phyloP scores from a whole-genome alignment of 2,888 invertebrate genomes.

The Athrips mouffetella region DNA sequence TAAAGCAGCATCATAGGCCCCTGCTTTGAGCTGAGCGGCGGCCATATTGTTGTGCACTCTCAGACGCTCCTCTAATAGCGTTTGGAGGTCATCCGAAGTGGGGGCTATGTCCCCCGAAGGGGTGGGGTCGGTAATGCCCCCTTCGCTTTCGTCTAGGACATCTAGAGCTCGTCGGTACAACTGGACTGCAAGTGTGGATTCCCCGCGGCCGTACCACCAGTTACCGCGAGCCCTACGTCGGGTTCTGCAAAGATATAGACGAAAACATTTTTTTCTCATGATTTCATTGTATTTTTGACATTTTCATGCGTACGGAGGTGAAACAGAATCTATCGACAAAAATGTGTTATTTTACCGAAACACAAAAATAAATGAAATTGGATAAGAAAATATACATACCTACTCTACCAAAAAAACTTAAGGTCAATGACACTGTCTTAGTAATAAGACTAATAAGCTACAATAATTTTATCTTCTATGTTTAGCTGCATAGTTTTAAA shows the following conservation, averaged over 20 bases:
- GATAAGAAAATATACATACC: conserved; percentile 7
- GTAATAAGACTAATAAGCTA: no score
- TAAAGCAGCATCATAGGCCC: conserved; percentile 90
- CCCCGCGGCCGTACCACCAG: conserved; percentile 92
- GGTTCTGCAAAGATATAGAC: conserved; percentile 32
- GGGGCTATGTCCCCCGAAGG: conserved; percentile 63
- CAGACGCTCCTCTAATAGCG: conserved; percentile 86
- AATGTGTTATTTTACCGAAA: neutral
- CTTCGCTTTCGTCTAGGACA: conserved; percentile 86
- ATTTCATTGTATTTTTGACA: no score
- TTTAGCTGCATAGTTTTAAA: no score
- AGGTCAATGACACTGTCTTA: neutral
- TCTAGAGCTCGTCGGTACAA: conserved; percentile 91
- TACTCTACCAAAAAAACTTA: neutral
- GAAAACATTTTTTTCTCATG: neutral
- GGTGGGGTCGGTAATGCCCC: conserved; percentile 79
- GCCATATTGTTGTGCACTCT: conserved; percentile 95
- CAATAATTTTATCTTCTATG: no score
- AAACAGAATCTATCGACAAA: no score
- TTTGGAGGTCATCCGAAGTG: conserved; percentile 43
- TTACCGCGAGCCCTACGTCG: conserved; percentile 89
- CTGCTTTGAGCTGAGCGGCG: conserved; percentile 92
- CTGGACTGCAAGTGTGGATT: conserved; percentile 89
- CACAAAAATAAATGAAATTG: neutral
- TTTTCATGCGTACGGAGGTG: no score